Evolutionary conservation across 1,140 invertebrate genomes (phyloP).

Genomic region (Potamilus streckersoni): DNA sequence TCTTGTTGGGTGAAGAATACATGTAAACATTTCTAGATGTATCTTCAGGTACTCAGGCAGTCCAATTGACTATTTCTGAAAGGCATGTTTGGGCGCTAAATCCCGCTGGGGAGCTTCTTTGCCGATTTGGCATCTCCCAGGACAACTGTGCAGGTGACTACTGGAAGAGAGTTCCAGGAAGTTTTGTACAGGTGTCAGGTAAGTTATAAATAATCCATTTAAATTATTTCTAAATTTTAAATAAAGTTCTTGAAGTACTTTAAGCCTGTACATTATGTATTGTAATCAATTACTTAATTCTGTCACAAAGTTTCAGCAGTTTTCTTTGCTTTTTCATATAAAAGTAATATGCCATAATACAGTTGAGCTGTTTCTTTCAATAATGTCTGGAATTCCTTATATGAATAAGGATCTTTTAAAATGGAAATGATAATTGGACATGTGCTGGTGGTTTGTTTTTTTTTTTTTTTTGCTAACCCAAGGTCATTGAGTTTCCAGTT

Average conservation of each 20-base stretch:
- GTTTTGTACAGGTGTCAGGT: conserved; percentile 69
- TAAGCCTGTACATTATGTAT: neutral
- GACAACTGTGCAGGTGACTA: conserved; percentile 72
- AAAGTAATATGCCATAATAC: neutral
- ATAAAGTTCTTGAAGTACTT: neutral
- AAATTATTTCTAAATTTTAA: neutral
- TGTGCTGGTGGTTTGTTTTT: no score
- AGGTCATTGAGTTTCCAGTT: no score
- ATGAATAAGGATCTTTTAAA: no score
- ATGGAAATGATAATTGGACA: no score
- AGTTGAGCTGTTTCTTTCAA: neutral
- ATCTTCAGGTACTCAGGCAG: conserved; percentile 68
- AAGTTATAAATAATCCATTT: conserved; percentile 8
- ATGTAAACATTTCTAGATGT: neutral
- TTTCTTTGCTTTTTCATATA: neutral
- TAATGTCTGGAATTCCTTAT: neutral
- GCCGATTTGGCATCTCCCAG: conserved; percentile 69
- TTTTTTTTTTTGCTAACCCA: no score
- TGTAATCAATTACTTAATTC: conserved; percentile 2
- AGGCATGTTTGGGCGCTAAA: conserved; percentile 71
- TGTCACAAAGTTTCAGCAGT: neutral
- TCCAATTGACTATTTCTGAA: conserved; percentile 69
- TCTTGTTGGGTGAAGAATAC: no score
- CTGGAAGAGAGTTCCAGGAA: conserved; percentile 72
- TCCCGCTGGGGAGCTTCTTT: conserved; percentile 68